Conservation (phyloP, 2,113 vertebrate genomes). For the Gallinago media region DNA sequence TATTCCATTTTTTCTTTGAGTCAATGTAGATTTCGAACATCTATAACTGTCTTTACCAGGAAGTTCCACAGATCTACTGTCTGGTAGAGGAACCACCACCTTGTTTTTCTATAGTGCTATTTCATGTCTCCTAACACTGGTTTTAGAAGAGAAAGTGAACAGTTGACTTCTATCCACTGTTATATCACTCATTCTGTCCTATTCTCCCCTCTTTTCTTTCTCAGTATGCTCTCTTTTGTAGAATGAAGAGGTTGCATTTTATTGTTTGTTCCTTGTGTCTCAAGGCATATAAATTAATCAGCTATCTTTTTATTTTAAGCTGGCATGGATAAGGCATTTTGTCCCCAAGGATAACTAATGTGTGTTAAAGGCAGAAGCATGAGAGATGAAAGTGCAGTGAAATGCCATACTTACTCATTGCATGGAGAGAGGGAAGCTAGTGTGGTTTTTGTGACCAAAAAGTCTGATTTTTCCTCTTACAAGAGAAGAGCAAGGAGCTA, state of each 20-base stretch:
- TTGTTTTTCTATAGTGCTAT: background rate
- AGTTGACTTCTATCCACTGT: background rate
- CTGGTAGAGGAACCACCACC: background rate
- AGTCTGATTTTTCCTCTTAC: background rate
- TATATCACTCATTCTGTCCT: background rate
- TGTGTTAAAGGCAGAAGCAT: background rate
- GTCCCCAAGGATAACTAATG: background rate
- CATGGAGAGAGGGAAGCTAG: background rate
- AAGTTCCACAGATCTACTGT: background rate
- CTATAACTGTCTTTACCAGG: background rate
- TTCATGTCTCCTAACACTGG: background rate
- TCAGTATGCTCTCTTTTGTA: background rate
- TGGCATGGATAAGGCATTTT: background rate
- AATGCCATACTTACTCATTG: background rate
- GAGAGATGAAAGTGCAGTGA: background rate
- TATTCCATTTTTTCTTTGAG: background rate
- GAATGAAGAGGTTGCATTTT: background rate
- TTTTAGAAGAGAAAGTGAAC: background rate
- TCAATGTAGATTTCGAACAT: background rate
- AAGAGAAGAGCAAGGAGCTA: background rate
- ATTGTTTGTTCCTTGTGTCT: background rate
- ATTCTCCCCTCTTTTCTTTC: background rate
- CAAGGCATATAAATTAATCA: background rate
- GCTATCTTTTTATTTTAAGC: background rate
- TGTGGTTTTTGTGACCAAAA: background rate